Percentiles rank a stretch among this genome's conserved stretches.
phyloP scores from a whole-genome alignment of 2,113 vertebrate genomes.

The Melanotaenia duboulayi region DNA sequence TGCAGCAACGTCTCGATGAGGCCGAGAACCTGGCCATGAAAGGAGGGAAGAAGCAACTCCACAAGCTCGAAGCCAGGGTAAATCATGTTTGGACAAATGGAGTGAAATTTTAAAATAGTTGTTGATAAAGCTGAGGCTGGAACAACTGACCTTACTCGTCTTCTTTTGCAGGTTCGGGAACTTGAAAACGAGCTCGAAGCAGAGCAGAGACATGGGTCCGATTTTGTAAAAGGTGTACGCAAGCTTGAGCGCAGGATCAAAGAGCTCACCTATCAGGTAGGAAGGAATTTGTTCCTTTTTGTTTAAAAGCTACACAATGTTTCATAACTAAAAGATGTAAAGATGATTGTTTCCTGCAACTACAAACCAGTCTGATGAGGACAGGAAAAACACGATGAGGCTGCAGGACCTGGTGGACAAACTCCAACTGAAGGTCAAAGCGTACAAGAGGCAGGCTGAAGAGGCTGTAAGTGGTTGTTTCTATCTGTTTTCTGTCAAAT shows the following conservation, averaged over 20 bases:
- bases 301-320: no score
- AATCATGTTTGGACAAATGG: no score
- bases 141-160: no score
- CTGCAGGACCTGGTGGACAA: constrained; percentile 69
- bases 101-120: no score
- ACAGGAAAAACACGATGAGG: constrained; percentile 57
- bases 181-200: constrained; percentile 57
- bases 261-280: constrained; percentile 68
- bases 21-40: no score
- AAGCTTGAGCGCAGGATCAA: constrained; percentile 59
- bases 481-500: neutral
- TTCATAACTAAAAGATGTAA: no score
- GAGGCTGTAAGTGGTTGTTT: constrained; percentile 47
- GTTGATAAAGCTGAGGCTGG: no score
- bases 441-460: constrained; percentile 59
- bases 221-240: constrained; percentile 41
- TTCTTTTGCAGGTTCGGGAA: constrained; percentile 40
- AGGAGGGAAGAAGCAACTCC: no score
- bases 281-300: no score
- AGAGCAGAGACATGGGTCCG: constrained; percentile 41
- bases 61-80: neutral
- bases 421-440: constrained; percentile 62
- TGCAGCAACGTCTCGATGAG: no score
- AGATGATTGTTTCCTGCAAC: no score
- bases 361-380: constrained; percentile 54